Conservation (phyloP, 2,113 vertebrate species). For the Pluvianellus socialis region DNA sequence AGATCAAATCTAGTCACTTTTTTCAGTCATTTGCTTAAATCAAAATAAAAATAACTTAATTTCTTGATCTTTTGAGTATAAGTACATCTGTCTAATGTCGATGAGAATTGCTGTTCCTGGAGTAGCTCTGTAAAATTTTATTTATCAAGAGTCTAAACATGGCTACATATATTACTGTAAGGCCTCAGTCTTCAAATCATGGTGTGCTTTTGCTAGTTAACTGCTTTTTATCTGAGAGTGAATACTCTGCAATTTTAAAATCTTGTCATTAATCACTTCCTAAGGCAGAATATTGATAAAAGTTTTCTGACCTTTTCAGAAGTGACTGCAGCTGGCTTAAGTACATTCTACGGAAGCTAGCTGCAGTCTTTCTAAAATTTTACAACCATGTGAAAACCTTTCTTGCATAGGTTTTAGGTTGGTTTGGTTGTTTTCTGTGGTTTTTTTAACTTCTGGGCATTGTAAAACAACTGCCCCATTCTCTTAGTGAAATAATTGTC, state of each 20-base stretch:
- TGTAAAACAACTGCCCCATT: background rate
- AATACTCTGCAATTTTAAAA: background rate
- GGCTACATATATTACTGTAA: background rate
- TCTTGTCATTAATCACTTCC: background rate
- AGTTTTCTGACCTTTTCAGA: background rate
- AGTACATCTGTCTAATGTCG: background rate
- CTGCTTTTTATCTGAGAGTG: background rate
- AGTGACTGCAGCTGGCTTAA: background rate
- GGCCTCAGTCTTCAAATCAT: background rate
- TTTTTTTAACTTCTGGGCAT: background rate
- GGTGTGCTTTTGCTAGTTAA: rapidly evolving
- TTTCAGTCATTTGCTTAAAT: background rate
- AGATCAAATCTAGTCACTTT: background rate
- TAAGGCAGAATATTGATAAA: background rate
- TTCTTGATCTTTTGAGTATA: background rate
- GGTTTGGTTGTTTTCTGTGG: background rate
- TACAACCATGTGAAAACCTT: background rate
- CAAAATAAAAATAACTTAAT: background rate
- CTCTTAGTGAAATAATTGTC: background rate
- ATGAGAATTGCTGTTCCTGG: background rate
- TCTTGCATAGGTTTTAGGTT: background rate
- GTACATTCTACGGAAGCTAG: background rate
- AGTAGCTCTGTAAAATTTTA: background rate
- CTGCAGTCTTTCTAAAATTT: background rate
- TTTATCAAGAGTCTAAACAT: background rate